Conservation (phyloP, 2,797 vertebrate species). For the Syngnathus rostellatus region DNA sequence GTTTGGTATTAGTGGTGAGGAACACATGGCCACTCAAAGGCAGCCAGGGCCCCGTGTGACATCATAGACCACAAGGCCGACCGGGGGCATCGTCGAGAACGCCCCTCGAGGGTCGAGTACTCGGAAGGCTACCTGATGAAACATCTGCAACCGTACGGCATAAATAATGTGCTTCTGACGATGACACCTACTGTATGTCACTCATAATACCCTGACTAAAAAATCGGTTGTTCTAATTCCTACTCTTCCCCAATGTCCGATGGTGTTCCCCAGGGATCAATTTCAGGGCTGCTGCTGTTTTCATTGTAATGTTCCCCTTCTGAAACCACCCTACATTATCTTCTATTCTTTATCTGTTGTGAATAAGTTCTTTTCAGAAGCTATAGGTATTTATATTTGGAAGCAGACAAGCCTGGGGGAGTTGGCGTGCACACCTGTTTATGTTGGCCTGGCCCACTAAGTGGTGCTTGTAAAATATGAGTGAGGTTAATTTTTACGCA, state of each 20-base stretch:
- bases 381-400: slow-evolving; percentile 31
- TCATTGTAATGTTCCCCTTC: background rate
- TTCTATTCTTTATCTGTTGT: background rate
- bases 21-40: slow-evolving; percentile 77
- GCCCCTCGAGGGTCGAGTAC: slow-evolving; percentile 30
- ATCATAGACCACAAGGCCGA: slow-evolving; percentile 72
- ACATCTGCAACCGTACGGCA: slow-evolving; percentile 27
- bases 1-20: slow-evolving; percentile 80
- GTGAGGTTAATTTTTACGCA: slow-evolving; percentile 67
- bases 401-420: slow-evolving; percentile 56
- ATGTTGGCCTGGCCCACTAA: slow-evolving; percentile 60
- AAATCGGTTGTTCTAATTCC: too few species aligned
- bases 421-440: slow-evolving; percentile 67
- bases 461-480: slow-evolving; percentile 64
- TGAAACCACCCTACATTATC: background rate
- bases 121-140: slow-evolving; percentile 56
- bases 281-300: too few species aligned
- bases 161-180: background rate
- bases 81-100: slow-evolving; percentile 61
- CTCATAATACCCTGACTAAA: too few species aligned
- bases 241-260: too few species aligned
- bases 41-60: slow-evolving; percentile 70
- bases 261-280: too few species aligned
- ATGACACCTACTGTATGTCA: too few species aligned
- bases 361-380: slow-evolving; percentile 6